These are phyloP conservation scores for Dermochelys coriacea DNA, from an alignment of 2,797 vertebrate species.

Conservation along the genomic window DNA sequence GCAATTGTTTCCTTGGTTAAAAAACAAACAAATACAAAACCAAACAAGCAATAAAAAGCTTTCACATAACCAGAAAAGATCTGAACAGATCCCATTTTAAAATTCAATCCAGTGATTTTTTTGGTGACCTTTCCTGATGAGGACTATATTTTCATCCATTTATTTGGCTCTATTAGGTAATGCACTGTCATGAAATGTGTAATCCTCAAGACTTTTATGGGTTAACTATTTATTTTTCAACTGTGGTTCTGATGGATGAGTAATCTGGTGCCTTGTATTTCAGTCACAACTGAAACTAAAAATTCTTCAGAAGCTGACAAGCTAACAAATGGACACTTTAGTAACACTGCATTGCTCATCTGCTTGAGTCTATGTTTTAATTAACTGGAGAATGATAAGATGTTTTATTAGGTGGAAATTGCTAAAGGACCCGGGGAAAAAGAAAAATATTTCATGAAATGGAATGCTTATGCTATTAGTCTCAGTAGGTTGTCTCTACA, in stretches of 20 bases:
- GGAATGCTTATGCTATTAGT: conserved; percentile 39
- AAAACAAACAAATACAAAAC: not conserved
- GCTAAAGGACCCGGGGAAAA: conserved; percentile 23
- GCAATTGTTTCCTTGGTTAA: not conserved
- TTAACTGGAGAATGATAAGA: conserved; percentile 53
- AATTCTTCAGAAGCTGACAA: conserved; percentile 60
- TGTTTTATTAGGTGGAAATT: conserved; percentile 64
- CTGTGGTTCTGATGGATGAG: conserved; percentile 51
- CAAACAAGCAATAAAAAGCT: not conserved
- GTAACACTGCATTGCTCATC: conserved; percentile 49
- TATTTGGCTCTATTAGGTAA: not conserved
- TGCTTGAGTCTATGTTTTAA: conserved; percentile 66
- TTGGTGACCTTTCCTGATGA: conserved; percentile 3
- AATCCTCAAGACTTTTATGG: not conserved
- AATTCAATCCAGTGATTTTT: not conserved
- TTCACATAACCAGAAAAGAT: not conserved
- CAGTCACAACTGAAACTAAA: not conserved
- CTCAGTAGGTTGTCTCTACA: conserved; percentile 45
- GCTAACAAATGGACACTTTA: conserved; percentile 57
- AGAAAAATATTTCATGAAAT: conserved; percentile 30
- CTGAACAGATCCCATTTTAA: not conserved
- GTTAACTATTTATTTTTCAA: conserved; percentile 53
- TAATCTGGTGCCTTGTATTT: conserved; percentile 26
- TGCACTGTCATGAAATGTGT: not conserved
- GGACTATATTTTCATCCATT: not conserved